These are phyloP conservation scores for Dinocampus coccinellae DNA, from an alignment of 2,888 invertebrate genomes.

Conservation along the genomic window DNA sequence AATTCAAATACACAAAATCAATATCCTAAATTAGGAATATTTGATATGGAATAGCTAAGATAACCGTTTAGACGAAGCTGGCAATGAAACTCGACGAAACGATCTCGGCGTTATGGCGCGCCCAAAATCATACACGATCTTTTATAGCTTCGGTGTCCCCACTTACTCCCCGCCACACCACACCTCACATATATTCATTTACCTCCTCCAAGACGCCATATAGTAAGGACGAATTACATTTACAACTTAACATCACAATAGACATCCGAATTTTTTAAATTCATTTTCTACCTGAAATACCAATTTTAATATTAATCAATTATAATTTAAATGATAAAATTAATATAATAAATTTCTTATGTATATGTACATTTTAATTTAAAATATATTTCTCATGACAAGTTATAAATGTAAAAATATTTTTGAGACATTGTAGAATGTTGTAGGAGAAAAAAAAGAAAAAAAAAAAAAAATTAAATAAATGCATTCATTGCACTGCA, in stretches of 20 bases:
- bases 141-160: conserved; percentile 54
- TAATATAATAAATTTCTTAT: too few species aligned
- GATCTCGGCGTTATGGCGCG: conserved; percentile 51
- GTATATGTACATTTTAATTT: too few species aligned
- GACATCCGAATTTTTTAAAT: not conserved
- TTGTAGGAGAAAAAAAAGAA: too few species aligned
- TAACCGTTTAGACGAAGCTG: conserved; percentile 53
- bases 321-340: too few species aligned
- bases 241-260: not conserved
- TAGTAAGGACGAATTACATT: not conserved
- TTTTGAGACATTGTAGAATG: not conserved
- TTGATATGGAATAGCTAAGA: not conserved
- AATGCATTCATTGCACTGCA: conserved; percentile 28
- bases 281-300: not conserved
- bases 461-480: conserved; percentile 32
- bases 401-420: not conserved
- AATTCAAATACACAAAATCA: conserved; percentile 11
- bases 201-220: not conserved
- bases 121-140: conserved; percentile 36
- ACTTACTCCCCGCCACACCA: too few species aligned
- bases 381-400: too few species aligned
- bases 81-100: conserved; percentile 57
- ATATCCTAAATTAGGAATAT: not conserved
- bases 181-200: not conserved
- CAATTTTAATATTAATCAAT: too few species aligned